Evolutionary conservation across 64 coral and sea anemone genomes (phyloP).

Genomic region (Stichodactyla mertensii): DNA sequence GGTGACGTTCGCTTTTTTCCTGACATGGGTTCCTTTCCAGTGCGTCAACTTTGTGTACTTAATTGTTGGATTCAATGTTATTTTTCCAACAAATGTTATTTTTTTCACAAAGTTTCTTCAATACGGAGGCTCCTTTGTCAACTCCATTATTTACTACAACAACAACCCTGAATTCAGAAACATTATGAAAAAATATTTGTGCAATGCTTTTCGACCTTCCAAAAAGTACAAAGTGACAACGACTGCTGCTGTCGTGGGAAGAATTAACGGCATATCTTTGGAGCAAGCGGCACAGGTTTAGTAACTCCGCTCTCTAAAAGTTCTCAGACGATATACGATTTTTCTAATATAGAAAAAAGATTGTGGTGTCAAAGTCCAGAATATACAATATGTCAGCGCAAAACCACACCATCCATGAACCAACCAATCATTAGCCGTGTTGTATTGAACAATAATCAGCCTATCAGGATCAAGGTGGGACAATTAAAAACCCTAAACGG

Average conservation of each 20-base stretch:
- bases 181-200: neutral
- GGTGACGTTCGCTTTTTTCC: constrained; percentile 2
- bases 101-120: constrained; percentile 28
- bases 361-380: neutral
- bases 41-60: neutral
- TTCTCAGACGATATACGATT: neutral
- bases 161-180: constrained; percentile 16
- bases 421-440: neutral
- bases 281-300: neutral
- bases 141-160: constrained; percentile 8
- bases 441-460: neutral
- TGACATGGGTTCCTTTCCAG: constrained; percentile 6
- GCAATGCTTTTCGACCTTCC: neutral
- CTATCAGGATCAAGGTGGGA: neutral
- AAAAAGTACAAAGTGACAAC: neutral
- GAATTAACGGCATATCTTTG: neutral
- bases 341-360: neutral
- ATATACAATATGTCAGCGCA: neutral
- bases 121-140: constrained; percentile 10
- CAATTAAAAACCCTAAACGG: too few relatives aligned
- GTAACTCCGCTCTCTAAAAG: neutral
- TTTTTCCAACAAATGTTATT: neutral
- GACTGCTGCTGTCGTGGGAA: neutral
- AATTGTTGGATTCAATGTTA: neutral
- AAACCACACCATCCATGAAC: neutral